Percentiles rank a stretch among this genome's conserved stretches.
These are phyloP conservation scores for Neopelma chrysocephalum DNA, from an alignment of 2,797 vertebrate species.

Conservation along the genomic window DNA sequence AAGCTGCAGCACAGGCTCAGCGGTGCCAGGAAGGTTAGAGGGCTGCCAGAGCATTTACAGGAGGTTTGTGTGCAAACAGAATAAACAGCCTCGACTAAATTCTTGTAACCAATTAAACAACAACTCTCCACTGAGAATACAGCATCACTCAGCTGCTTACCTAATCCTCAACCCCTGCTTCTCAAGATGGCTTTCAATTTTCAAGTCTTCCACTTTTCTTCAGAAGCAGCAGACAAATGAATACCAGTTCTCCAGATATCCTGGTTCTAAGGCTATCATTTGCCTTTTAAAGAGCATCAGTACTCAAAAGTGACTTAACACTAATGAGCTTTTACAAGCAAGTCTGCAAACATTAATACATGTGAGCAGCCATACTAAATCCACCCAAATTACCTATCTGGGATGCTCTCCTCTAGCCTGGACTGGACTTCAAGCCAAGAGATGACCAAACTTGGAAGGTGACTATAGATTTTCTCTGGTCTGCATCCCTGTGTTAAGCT, in stretches of 20 bases:
- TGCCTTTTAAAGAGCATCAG: not conserved
- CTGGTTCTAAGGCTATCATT: not conserved
- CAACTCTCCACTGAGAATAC: not conserved
- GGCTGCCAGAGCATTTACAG: constrained; percentile 1
- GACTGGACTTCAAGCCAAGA: not conserved
- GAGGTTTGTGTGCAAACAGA: not conserved
- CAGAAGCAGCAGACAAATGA: not conserved
- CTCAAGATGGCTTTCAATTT: not conserved
- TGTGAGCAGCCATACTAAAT: not conserved
- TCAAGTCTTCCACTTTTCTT: not conserved
- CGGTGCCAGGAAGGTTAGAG: not conserved
- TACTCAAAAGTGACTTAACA: not conserved
- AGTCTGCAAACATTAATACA: not conserved
- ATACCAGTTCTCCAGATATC: not conserved
- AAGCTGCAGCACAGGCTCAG: not conserved
- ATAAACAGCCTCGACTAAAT: not conserved
- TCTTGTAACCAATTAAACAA: constrained; percentile 32
- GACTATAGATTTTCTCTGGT: not conserved
- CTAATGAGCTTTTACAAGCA: not conserved
- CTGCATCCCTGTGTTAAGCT: not conserved
- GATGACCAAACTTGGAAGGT: not conserved
- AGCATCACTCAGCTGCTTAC: not conserved
- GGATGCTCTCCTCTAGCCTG: not conserved
- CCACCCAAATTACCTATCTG: not conserved
- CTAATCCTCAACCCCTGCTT: not conserved